phyloP scores from a whole-genome alignment of 2,888 invertebrate species.

The Morpho achilles region DNA sequence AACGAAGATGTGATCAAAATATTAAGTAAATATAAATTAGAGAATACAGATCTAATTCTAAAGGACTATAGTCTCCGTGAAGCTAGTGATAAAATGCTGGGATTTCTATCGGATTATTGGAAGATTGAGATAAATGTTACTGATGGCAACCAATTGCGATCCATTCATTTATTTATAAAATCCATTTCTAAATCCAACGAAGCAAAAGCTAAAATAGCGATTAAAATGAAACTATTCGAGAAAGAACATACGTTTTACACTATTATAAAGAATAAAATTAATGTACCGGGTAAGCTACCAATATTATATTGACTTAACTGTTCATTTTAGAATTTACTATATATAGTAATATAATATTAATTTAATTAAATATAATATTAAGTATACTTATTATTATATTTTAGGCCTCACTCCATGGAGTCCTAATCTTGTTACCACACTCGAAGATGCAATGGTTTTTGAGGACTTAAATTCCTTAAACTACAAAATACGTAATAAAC shows the following conservation, averaged over 20 bases:
- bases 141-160: slow-evolving; percentile 31
- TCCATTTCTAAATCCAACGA: slow-evolving; percentile 51
- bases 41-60: slow-evolving; percentile 34
- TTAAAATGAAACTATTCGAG: slow-evolving; percentile 51
- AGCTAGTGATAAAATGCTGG: slow-evolving; percentile 66
- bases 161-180: slow-evolving; percentile 57
- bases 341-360: too few relatives aligned
- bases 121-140: slow-evolving; percentile 48
- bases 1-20: slow-evolving; percentile 47
- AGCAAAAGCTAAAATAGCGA: slow-evolving; percentile 61
- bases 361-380: too few relatives aligned
- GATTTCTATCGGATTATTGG: slow-evolving; percentile 66
- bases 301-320: not conserved
- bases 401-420: slow-evolving; percentile 57
- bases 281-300: slow-evolving; percentile 45
- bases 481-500: slow-evolving; percentile 53
- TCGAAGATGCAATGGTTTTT: slow-evolving; percentile 57
- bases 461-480: slow-evolving; percentile 57
- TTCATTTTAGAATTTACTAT: not conserved
- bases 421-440: slow-evolving; percentile 42
- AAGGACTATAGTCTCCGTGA: slow-evolving; percentile 39
- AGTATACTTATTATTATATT: slow-evolving; percentile 28
- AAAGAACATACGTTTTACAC: slow-evolving; percentile 58
- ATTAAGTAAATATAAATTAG: slow-evolving; percentile 37
- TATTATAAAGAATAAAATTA: slow-evolving; percentile 46